A percentile compares a stretch with the other conserved stretches of the same genome.
Conservation (phyloP, 2,797 vertebrate genomes). For the Rhinichthys osculus region DNA sequence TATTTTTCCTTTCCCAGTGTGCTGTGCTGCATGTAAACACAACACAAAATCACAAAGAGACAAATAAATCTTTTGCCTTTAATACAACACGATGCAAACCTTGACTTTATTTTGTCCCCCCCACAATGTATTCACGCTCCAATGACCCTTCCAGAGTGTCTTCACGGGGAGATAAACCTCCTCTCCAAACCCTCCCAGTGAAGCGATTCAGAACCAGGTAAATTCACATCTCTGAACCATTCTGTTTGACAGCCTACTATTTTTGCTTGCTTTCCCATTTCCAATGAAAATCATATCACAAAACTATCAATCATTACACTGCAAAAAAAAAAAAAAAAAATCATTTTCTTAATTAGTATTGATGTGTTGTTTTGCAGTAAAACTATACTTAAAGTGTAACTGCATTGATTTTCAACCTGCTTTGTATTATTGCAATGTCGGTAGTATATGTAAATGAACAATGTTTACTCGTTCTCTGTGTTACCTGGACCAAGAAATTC, state of each 20-base stretch:
- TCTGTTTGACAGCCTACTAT: constrained; percentile 7
- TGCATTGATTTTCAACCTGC: neutral
- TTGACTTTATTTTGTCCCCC: neutral
- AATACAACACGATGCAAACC: constrained; percentile 13
- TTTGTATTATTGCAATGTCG: neutral
- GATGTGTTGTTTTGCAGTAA: neutral
- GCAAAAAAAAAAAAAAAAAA: neutral
- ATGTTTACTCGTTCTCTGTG: neutral
- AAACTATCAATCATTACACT: neutral
- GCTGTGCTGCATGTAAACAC: constrained; percentile 14
- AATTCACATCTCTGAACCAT: constrained; percentile 26
- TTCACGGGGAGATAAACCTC: constrained; percentile 44
- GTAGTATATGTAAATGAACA: neutral
- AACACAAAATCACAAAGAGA: constrained; percentile 15
- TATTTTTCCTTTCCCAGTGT: constrained; percentile 8
- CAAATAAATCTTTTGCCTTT: constrained; percentile 13
- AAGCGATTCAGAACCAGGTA: constrained; percentile 35
- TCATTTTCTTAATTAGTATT: neutral
- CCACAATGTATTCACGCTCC: constrained; percentile 31
- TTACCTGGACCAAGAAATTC: neutral
- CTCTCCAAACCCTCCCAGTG: constrained; percentile 28
- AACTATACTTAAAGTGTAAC: neutral
- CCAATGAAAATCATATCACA: neutral
- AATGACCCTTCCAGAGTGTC: constrained; percentile 31
- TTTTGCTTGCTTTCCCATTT: constrained; percentile 4